Base-by-base conservation (phyloP, 1,140 invertebrate species). In the Araneus ventricosus region DNA sequence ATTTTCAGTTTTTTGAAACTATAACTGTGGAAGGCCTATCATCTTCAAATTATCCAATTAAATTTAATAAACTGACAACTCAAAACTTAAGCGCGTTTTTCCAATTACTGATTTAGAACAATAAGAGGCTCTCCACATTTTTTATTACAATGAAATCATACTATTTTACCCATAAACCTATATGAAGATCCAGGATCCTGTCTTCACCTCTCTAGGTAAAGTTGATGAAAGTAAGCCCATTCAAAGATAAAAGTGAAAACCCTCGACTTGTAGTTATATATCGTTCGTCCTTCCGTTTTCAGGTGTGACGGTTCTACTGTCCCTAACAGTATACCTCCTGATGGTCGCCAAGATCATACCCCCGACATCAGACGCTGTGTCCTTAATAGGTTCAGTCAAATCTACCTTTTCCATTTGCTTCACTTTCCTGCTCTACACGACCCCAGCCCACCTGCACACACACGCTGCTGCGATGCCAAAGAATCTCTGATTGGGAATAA, bases 291-390 rank as follows among this genome's bases (percentile, higher is more conserved):
- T 80, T 57, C 57, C 79, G 70, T 84, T 88, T 90, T 52, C 79
- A 94, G 99, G 99, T 97, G 98, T 99, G 96, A 99, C 98, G 96
- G 99, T 99, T 96, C 97, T 99, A 96, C 98, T 99, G 96, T 99
- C 99, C 95, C 97, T 99, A 97, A 99, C 98, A 8, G 93, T 94
- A 30, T 99, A 99, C 97, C 99, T 99, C 96, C 97, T 99, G 96
- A 97, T 99, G 97, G 97, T 99, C 96, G 98, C 97, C 96, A 97
- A 99, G 97, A 97, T 98, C 95, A 98, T 99, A 96, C 99, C 93
- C 95, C 98, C 99, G 96, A 99, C 98, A 95, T 99, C 98, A 95
- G 99, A 99, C 95, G 98, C 98, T 95, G 97, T 99, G 95, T 98
- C 99, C 95, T 97, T 99, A 95, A 98, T 99, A 98, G 99, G 98